Evolutionary conservation across 2,888 invertebrate genomes (phyloP).

Genomic region (Trichopria drosophilae): DNA sequence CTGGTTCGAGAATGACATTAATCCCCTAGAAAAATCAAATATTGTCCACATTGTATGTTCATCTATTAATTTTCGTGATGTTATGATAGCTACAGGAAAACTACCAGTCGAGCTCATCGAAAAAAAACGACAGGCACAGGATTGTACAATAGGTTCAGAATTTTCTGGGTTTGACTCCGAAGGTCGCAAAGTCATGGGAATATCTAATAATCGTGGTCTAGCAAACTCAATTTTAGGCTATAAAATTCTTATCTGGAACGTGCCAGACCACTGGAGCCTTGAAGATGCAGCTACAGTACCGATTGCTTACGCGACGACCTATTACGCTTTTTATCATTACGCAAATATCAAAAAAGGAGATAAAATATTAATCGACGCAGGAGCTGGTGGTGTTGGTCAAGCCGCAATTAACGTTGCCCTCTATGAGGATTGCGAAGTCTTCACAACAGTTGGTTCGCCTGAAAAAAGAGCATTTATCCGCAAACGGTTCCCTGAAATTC

Average conservation of each 20-base stretch:
- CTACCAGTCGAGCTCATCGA: too few species aligned
- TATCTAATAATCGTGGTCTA: conserved; percentile 42
- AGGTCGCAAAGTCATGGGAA: conserved; percentile 38
- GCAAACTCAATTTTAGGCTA: conserved; percentile 15
- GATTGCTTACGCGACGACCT: conserved; percentile 60
- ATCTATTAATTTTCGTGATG: too few species aligned
- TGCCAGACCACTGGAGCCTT: conserved; percentile 60
- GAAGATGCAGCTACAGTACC: conserved; percentile 63
- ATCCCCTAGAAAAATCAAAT: too few species aligned
- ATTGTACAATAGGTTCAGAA: conserved; percentile 32
- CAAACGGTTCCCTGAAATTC: conserved; percentile 62
- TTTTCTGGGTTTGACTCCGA: conserved; percentile 34
- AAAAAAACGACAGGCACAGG: too few species aligned
- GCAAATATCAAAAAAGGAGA: conserved; percentile 60
- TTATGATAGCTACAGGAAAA: too few species aligned
- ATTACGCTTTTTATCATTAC: conserved; percentile 7
- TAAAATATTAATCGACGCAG: conserved; percentile 58
- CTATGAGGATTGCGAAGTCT: conserved; percentile 63
- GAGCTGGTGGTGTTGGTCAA: conserved; percentile 69
- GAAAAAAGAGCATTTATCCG: conserved; percentile 64
- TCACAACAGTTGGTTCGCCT: conserved; percentile 65
- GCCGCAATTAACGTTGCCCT: conserved; percentile 69
- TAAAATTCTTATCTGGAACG: conserved; percentile 55
- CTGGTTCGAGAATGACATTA: conserved; percentile 83
- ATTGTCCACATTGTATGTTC: conserved; percentile 72